Percentiles rank a stretch among this genome's conserved stretches.
These are phyloP conservation scores for Stomatorhinus ivindoensis DNA, from an alignment of 2,113 vertebrate genomes.

Conservation along the genomic window DNA sequence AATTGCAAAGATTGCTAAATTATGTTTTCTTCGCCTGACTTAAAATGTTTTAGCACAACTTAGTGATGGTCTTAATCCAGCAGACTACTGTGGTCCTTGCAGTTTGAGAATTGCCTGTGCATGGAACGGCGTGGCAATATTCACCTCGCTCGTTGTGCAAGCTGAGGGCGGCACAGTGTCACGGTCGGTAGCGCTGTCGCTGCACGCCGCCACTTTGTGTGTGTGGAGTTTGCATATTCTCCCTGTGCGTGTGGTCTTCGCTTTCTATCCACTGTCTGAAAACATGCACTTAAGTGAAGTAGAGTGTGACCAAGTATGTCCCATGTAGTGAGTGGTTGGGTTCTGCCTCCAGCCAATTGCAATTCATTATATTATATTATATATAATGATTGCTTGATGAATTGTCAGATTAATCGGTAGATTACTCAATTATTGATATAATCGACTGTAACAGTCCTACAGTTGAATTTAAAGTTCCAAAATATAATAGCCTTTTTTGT, in stretches of 20 bases:
- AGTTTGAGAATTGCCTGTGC: no score
- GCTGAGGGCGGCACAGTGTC: neutral
- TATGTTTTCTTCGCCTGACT: no score
- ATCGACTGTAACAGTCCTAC: neutral
- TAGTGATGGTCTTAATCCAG: no score
- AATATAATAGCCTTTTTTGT: neutral
- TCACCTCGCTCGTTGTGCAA: no score
- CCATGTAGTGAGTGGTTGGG: neutral
- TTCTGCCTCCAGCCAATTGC: no score
- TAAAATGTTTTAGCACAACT: no score
- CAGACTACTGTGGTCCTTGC: no score
- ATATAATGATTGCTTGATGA: neutral
- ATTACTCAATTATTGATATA: neutral
- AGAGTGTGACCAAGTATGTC: neutral
- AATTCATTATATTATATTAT: neutral
- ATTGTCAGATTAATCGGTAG: neutral
- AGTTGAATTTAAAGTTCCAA: neutral
- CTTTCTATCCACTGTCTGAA: neutral
- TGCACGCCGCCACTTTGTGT: neutral
- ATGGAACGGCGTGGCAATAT: no score
- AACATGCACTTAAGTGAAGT: neutral
- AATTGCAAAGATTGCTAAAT: no score
- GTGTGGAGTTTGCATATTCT: neutral
- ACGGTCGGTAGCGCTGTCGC: neutral
- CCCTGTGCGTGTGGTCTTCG: neutral